These are phyloP conservation scores for Akabosia matsudoensis DNA, from an alignment of 1,140 invertebrate species.

Conservation along the genomic window DNA sequence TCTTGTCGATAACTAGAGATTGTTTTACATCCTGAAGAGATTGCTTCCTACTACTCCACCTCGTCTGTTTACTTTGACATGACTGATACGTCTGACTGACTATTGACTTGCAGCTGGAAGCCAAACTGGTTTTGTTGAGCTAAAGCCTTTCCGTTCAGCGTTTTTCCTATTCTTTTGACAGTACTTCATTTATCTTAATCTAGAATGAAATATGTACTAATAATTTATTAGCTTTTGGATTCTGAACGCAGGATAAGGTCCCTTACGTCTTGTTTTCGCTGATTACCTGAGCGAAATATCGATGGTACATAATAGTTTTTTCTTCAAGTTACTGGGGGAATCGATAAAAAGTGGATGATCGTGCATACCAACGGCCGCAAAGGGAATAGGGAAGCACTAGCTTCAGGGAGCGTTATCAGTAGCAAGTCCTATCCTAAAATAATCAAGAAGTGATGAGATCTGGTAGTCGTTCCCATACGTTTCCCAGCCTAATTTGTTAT, in stretches of 20 bases:
- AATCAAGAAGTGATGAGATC: too few relatives aligned
- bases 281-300: background rate
- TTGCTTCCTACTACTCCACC: background rate
- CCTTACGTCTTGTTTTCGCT: background rate
- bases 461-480: too few relatives aligned
- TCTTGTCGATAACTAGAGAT: background rate
- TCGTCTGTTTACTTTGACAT: background rate
- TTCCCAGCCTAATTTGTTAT: too few relatives aligned
- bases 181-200: background rate
- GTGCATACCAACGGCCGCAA: too few relatives aligned
- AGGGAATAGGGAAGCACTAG: too few relatives aligned
- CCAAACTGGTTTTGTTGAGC: background rate
- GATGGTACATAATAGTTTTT: background rate
- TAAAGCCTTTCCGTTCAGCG: background rate
- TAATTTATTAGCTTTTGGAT: constrained; percentile 2
- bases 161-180: constrained; percentile 5
- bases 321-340: background rate
- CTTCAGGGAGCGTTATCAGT: too few relatives aligned
- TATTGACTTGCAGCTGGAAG: background rate
- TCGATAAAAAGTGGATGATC: too few relatives aligned
- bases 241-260: background rate
- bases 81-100: constrained; percentile 9
- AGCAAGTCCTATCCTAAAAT: too few relatives aligned
- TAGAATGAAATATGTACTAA: background rate
- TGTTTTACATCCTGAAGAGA: background rate